Conservation (phyloP, 2,113 vertebrate species). For the Toxotes chatareus region DNA sequence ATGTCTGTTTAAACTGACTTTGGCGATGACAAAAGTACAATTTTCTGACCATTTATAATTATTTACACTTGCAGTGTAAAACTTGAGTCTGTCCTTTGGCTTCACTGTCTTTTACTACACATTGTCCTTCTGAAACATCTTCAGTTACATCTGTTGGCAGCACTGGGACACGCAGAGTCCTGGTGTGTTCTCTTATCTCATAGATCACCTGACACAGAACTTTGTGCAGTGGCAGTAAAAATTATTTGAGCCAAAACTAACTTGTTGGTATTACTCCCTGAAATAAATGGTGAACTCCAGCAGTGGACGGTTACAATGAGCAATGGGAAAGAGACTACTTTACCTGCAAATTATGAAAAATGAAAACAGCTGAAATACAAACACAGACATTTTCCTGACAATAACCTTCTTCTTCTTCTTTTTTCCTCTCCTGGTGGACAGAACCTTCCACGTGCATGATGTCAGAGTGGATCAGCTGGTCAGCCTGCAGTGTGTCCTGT, state of each 20-base stretch:
- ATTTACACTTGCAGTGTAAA: no score
- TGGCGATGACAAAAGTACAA: no score
- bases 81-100: no score
- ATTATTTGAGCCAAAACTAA: background rate
- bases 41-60: no score
- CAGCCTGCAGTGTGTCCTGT: conserved; percentile 94
- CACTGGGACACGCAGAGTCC: no score
- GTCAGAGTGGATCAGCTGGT: conserved; percentile 99
- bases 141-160: no score
- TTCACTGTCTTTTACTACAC: no score
- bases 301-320: background rate
- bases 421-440: conserved; percentile 59
- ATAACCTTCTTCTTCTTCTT: background rate
- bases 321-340: background rate
- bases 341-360: conserved; percentile 4
- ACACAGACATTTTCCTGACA: background rate
- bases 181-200: background rate
- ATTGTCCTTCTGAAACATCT: no score
- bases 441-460: conserved; percentile 96
- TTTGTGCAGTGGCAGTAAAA: background rate
- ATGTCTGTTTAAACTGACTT: no score
- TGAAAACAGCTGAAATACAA: background rate
- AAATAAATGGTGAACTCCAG: conserved; percentile 23
- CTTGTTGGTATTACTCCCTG: background rate
- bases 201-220: background rate